Evolutionary conservation across 1,140 invertebrate genomes (phyloP).

Genomic region (Scaptomyza montana): DNA sequence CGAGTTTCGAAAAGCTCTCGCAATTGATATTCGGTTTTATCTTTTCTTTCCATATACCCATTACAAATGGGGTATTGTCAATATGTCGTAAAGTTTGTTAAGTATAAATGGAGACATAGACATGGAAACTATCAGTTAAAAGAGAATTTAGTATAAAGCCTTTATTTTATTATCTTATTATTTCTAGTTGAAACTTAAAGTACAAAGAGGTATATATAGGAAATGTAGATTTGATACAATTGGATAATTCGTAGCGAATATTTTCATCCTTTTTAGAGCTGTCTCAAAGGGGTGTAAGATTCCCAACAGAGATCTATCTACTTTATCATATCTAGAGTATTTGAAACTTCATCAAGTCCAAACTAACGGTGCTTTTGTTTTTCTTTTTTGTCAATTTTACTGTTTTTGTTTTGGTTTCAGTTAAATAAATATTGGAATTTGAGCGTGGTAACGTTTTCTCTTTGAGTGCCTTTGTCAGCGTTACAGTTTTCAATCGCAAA

Average conservation of each 20-base stretch:
- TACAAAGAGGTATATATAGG: too few species aligned
- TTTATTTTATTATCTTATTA: too few species aligned
- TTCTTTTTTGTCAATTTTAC: too few species aligned
- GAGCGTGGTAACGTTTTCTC: constrained; percentile 27
- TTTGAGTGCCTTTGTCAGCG: constrained; percentile 20
- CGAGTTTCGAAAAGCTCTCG: constrained; percentile 49
- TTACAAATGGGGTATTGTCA: neutral
- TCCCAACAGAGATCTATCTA: too few species aligned
- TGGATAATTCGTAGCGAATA: too few species aligned
- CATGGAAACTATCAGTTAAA: too few species aligned
- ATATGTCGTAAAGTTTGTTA: neutral
- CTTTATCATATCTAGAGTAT: too few species aligned
- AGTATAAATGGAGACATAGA: neutral
- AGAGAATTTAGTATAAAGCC: too few species aligned
- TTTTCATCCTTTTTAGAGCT: too few species aligned
- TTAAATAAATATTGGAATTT: constrained; percentile 60
- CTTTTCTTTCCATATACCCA: constrained; percentile 12
- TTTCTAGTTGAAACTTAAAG: too few species aligned
- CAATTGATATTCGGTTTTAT: constrained; percentile 19
- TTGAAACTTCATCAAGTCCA: neutral
- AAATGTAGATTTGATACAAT: too few species aligned
- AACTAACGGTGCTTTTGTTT: neutral
- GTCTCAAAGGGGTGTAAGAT: too few species aligned
- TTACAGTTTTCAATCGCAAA: constrained; percentile 44
- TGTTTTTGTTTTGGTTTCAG: constrained; percentile 46